Conservation (phyloP, 2,888 invertebrate species). For the Sturmia bella region DNA sequence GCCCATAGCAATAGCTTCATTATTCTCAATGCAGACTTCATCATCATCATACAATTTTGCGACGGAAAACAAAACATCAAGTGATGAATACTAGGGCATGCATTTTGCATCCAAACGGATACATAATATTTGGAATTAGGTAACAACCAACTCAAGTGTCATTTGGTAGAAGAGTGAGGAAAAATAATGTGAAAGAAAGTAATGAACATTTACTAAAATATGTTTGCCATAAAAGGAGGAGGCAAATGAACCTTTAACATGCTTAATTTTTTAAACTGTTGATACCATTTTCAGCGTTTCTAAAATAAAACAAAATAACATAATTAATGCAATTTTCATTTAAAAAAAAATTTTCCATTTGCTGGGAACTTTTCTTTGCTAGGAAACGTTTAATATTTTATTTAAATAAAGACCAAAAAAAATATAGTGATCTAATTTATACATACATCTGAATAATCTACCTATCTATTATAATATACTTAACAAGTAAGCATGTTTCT, state of each 20-base stretch:
- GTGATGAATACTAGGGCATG: conserved; percentile 17
- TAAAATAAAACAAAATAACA: no score
- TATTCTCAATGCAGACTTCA: not conserved
- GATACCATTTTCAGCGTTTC: conserved; percentile 13
- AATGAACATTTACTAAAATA: not conserved
- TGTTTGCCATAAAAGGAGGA: not conserved
- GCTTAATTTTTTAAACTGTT: no score
- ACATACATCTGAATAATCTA: no score
- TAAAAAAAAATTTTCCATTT: no score
- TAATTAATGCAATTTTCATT: no score
- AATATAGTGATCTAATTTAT: no score
- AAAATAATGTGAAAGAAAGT: not conserved
- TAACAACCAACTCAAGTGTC: conserved; percentile 37
- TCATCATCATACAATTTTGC: not conserved
- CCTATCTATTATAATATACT: no score
- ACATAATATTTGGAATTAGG: conserved; percentile 36
- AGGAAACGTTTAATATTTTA: no score
- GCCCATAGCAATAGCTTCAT: not conserved
- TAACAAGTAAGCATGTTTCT: no score
- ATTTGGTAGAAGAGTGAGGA: conserved; percentile 6
- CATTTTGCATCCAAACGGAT: conserved; percentile 28
- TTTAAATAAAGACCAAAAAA: no score
- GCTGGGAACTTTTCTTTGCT: no score
- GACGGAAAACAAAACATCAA: conserved; percentile 3
- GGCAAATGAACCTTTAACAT: no score